Conservation (phyloP, 2,797 vertebrate genomes). For the Enteromius mattozi region DNA sequence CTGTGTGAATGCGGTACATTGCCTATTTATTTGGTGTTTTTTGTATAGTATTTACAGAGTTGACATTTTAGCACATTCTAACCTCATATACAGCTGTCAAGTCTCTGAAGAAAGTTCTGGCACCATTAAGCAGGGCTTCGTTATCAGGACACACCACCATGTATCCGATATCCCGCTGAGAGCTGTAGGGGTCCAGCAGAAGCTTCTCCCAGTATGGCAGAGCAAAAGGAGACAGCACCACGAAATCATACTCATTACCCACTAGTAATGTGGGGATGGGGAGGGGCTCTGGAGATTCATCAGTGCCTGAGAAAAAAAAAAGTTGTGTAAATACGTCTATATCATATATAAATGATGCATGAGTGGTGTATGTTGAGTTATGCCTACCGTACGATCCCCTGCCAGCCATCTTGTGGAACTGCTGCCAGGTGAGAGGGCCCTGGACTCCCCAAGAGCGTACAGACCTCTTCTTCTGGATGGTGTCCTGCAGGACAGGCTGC, state of each 20-base stretch:
- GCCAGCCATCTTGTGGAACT: conserved; percentile 99
- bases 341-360: background rate
- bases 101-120: conserved; percentile 96
- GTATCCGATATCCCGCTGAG: conserved; percentile 95
- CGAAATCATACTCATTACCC: conserved; percentile 97
- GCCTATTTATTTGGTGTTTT: too few species aligned
- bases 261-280: conserved; percentile 98
- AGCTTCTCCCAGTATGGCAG: conserved; percentile 99
- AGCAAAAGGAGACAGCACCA: conserved; percentile 97
- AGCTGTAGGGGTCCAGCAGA: conserved; percentile 95
- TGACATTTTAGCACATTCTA: conserved; percentile 7
- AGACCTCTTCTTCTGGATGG: conserved; percentile 97
- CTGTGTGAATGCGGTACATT: background rate
- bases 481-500: conserved; percentile 96
- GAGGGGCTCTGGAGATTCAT: conserved; percentile 98
- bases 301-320: conserved; percentile 84
- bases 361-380: background rate
- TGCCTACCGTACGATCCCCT: conserved; percentile 95
- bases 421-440: conserved; percentile 98
- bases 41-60: background rate
- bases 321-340: background rate
- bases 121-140: conserved; percentile 93
- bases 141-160: conserved; percentile 98
- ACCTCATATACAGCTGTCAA: conserved; percentile 98
- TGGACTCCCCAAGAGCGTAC: conserved; percentile 98